Percentiles rank a stretch among this genome's conserved stretches.
phyloP scores from a whole-genome alignment of 2,797 vertebrate genomes.

The Emydoidea blandingii region DNA sequence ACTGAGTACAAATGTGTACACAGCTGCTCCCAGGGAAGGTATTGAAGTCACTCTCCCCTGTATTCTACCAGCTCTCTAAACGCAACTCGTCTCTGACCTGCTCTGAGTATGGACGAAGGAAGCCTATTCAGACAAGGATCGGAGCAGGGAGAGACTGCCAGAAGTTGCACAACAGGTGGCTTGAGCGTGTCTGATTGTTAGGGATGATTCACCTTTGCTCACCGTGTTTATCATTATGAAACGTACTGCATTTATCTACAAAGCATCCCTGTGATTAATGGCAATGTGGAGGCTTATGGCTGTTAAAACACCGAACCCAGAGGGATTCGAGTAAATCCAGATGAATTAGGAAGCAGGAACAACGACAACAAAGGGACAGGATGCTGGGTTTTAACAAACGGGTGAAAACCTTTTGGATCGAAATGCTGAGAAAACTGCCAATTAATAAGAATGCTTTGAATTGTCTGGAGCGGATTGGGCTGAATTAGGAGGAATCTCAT shows the following conservation, averaged over 20 bases:
- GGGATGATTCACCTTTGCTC: constrained; percentile 71
- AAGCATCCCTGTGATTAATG: constrained; percentile 12
- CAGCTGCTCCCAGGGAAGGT: background rate
- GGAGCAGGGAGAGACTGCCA: constrained; percentile 8
- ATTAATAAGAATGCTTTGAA: background rate
- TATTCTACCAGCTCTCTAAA: background rate
- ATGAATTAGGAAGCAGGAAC: background rate
- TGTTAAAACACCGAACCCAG: constrained; percentile 14
- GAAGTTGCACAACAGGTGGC: background rate
- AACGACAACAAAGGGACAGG: background rate
- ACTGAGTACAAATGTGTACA: background rate
- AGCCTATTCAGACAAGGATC: constrained; percentile 15
- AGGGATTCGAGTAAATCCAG: background rate
- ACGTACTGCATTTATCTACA: constrained; percentile 54
- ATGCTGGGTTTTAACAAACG: background rate
- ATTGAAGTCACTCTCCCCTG: background rate
- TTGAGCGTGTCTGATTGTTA: constrained; percentile 63
- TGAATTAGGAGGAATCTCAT: background rate
- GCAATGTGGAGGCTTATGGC: constrained; percentile 1
- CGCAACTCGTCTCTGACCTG: background rate
- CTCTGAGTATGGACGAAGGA: background rate
- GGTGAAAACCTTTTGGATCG: background rate
- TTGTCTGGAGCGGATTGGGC: background rate
- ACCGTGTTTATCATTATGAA: constrained; percentile 67
- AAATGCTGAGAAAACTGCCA: background rate